A percentile compares a stretch with the other conserved stretches of the same genome.
Conservation (phyloP, 2,797 vertebrate genomes). For the Coendou prehensilis region DNA sequence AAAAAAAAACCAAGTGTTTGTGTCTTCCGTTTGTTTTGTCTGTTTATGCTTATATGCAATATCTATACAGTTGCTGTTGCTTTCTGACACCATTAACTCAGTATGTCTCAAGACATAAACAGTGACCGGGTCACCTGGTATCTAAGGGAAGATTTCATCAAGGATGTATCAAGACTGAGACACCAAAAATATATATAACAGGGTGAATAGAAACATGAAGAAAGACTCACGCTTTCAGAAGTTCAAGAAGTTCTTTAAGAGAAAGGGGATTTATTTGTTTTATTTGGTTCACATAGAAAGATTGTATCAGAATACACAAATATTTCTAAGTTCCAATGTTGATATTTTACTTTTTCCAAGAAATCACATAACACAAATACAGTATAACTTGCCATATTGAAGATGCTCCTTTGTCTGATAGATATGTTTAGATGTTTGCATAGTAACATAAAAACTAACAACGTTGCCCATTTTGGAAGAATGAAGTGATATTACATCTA, state of each 20-base stretch:
- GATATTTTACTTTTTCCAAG: slow-evolving; percentile 20
- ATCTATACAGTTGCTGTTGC: neutral
- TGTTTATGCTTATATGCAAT: slow-evolving; percentile 11
- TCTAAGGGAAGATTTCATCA: neutral
- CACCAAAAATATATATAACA: neutral
- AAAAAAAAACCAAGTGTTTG: slow-evolving; percentile 8
- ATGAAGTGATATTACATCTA: neutral
- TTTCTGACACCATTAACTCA: neutral
- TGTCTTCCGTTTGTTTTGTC: neutral
- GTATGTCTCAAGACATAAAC: neutral
- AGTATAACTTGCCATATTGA: neutral
- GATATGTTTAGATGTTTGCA: neutral
- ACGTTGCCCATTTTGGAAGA: neutral
- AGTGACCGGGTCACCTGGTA: neutral
- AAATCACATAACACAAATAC: neutral
- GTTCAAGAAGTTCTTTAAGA: neutral
- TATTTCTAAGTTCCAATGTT: slow-evolving; percentile 42
- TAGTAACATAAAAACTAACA: neutral
- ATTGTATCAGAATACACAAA: neutral
- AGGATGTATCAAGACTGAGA: neutral
- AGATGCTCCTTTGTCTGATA: slow-evolving; percentile 13
- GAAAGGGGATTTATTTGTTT: neutral
- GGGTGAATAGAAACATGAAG: neutral
- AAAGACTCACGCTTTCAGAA: slow-evolving; percentile 22
- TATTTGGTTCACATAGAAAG: neutral